Base-by-base conservation (phyloP, 2,888 invertebrate species). In the Melieria crassipennis region DNA sequence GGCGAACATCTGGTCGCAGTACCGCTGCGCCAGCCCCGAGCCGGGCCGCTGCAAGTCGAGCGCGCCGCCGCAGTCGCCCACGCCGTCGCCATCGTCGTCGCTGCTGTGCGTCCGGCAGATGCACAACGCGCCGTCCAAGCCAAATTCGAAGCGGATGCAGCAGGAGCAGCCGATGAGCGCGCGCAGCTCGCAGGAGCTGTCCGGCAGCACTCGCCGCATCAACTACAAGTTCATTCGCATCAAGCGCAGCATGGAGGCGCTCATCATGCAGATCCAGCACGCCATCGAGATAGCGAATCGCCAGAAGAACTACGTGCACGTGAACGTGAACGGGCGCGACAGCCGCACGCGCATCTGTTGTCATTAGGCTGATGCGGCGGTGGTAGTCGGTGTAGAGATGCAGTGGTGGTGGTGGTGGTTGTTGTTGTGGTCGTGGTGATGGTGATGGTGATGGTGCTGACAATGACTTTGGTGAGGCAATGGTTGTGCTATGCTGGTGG, bases 191-290 rank as follows among this genome's bases (percentile, higher is more conserved):
- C 71, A 71, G 1, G 80, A 81, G 52, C 55, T 81, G 60, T 75
- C 65, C 52, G 78, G 76, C 9, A 67, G 73, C 46, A 79, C 75
- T 77, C 76, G 77, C 4, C 70, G 69, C 45, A 77, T 81, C 55
- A 81, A 80, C 69, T 79, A 73, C 65, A 79, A 78, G 69, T 73
- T 81, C 64, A 74, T 79, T 30, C 79, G 78, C 70, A 78, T 81
- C 4, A 81, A 80, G 68, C 77, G 81, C 9, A 77, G 77, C 66
- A 78, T 81, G 78, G 80, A 81, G 66, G 71, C 77, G 7, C 64
- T 78, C 43, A 66, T 79, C 16, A 46, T 76, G 68, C 80, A 79
- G 45, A 65, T 79, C 42, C 79, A 76, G 58, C 76, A 74, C 16
- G 65, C 73, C 10, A 79, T 78, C 58, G 76, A 79, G 30, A 78